Base-by-base conservation (phyloP, 2,888 invertebrate species). In the Polyommatus icarus region DNA sequence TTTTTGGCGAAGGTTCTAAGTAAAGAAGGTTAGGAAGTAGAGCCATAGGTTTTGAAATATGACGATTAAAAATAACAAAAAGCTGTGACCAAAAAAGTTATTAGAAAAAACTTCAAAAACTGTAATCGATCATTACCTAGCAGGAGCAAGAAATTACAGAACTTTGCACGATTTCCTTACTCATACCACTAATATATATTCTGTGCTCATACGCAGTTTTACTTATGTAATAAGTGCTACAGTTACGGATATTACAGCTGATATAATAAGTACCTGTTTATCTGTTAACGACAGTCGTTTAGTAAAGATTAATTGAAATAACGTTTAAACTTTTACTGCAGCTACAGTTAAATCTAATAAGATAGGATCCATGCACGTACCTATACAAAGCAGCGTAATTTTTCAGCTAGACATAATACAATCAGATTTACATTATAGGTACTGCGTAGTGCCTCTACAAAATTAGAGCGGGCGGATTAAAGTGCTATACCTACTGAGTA, bases 181-280 rank as follows among this genome's bases (percentile, higher is more conserved):
- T 29, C 29, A 15, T 29, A n/a, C n/a, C n/a, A n/a, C n/a, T n/a
- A n/a, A n/a, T n/a, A n/a, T n/a, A n/a, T n/a, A n/a, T n/a, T n/a
- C n/a, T n/a, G n/a, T 67, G 18, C 12, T 18, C 12, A 54, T 54
- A 54, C 24, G 1, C 29, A 29, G 67, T 67, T 67, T 54, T 8
- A 75, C 75, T 54, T 75, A 75, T 54, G 54, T 75, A 75, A 75
- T 50, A 46, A 50, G 46, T 75, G 15, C 12, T 46, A 12, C 12
- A 75, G 50, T 46, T 54, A 75, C 29, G 1, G 29, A 15, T 32
- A 67, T 67, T 67, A 67, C 29, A 32, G 24, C 32, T 29, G 29
- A 67, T 67, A 67, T 29, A 61, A 24, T 61, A 29, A 29, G 67
- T 29, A 15, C 67, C 12, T 18, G 18, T 67, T 29, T 67, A 32